Conservation (phyloP, 2,113 vertebrate species). For the Megaptera novaeangliae region DNA sequence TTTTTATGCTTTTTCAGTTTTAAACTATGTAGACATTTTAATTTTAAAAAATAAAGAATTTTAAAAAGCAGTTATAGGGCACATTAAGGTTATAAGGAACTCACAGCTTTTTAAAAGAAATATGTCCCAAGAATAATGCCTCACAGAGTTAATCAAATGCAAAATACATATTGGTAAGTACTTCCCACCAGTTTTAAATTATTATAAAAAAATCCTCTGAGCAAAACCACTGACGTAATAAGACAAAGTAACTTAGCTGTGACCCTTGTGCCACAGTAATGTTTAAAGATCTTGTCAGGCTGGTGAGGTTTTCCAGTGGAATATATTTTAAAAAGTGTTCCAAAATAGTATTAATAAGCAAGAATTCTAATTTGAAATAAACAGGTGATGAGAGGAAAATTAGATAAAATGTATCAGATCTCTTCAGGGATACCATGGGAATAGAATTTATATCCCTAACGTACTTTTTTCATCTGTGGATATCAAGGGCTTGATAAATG, state of each 20-base stretch:
- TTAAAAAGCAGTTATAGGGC: background rate
- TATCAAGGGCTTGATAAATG: conserved; percentile 10
- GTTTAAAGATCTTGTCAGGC: background rate
- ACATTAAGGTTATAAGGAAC: conserved; percentile 31
- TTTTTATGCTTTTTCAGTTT: conserved; percentile 2
- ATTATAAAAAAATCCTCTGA: background rate
- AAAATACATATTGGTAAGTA: conserved; percentile 20
- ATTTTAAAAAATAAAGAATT: background rate
- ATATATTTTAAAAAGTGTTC: background rate
- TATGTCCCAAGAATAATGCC: background rate
- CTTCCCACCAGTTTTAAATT: background rate
- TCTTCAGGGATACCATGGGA: background rate
- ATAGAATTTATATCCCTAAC: background rate
- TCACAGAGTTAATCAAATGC: background rate
- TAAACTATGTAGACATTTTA: conserved; percentile 13
- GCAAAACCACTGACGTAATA: background rate
- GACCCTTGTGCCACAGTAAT: background rate
- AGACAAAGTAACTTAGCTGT: conserved; percentile 18
- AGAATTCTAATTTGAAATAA: conserved; percentile 3
- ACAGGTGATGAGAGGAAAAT: conserved; percentile 14
- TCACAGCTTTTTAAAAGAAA: background rate
- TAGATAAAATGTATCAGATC: background rate
- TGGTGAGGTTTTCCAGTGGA: background rate
- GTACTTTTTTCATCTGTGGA: background rate
- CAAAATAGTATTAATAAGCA: background rate